Base-by-base conservation (phyloP, 2,888 invertebrate species). In the Celastrina argiolus region DNA sequence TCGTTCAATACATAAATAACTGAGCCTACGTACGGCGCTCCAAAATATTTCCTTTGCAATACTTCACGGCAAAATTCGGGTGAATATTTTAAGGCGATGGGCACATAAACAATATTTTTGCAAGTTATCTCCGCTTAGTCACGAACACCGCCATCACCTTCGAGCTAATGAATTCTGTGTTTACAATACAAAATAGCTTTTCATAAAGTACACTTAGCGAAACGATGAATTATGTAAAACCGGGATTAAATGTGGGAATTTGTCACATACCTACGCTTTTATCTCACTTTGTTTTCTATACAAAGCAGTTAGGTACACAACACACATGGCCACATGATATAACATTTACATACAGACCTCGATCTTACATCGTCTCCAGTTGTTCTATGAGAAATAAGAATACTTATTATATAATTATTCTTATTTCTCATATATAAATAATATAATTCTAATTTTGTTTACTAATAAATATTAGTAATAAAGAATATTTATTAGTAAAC, bases 91-190 rank as follows among this genome's bases (percentile, higher is more conserved):
- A 65, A 65, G 26, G 22, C 22, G 65, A 65, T 65, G 63, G 51
- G 65, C 31, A 26, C 59, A 63, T 67, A 69, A 66, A 69, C 67
- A 65, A 58, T 61, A 61, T 61, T 56, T 45, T 64, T 68, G 42
- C 39, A 41, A 18, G 58, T 65, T 83, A 67, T 69, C 66, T 66
- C 56, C 51, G 26, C 75, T 70, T 73, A 82, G 83, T 82, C 87
- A 87, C 86, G 87, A 85, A 83, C 81, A 75, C 64, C 77, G 41
- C 16, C 42, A 31, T 59, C 65, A 59, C 64, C 65, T 68, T 67
- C 74, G 69, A 73, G 77, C 79, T 87, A 86, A 87, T 87, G 86
- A 88, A 87, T 85, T 85, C 82, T 80, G 81, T 87, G 86, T 88
- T 87, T 86, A 85, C 84, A 84, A 85, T 85, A 84, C 82, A 80